Percentiles rank a stretch among this genome's conserved stretches.
Conservation (phyloP, 2,888 invertebrate species). For the Aethes cnicana region DNA sequence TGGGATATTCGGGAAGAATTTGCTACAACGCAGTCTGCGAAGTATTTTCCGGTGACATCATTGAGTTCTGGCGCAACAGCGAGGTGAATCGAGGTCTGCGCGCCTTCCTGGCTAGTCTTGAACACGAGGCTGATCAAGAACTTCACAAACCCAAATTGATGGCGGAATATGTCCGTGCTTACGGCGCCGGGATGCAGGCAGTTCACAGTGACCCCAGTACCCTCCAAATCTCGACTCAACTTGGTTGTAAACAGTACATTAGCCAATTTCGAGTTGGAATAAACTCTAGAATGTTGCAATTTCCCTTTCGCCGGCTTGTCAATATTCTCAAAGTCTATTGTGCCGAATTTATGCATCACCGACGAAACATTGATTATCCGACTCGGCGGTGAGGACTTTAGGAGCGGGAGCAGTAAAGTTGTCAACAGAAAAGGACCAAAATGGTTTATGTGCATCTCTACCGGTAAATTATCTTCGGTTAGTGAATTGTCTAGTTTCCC, state of each 20-base stretch:
- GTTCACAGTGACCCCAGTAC: constrained; percentile 87
- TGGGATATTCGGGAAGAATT: constrained; percentile 78
- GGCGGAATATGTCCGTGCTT: constrained; percentile 88
- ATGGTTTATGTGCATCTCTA: constrained; percentile 94
- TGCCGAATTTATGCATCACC: constrained; percentile 85
- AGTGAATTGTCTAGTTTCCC: constrained; percentile 83
- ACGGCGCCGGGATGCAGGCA: constrained; percentile 92
- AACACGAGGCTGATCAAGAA: constrained; percentile 83
- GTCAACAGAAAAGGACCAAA: constrained; percentile 95
- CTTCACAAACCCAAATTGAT: constrained; percentile 83
- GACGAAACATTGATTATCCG: constrained; percentile 90
- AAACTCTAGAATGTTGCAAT: constrained; percentile 66
- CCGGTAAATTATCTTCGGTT: constrained; percentile 90
- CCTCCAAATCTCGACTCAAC: constrained; percentile 82
- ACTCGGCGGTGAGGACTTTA: constrained; percentile 86
- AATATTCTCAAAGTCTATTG: constrained; percentile 84
- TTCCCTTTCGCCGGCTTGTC: constrained; percentile 84
- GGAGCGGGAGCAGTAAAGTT: constrained; percentile 88
- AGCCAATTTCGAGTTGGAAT: constrained; percentile 89
- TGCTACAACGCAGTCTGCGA: constrained; percentile 85
- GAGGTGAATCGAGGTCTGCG: constrained; percentile 87
- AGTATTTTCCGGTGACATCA: constrained; percentile 88
- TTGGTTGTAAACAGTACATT: constrained; percentile 87
- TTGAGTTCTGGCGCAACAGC: constrained; percentile 87
- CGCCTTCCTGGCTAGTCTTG: constrained; percentile 87